Evolutionary conservation across 2,888 invertebrate species (phyloP).

Genomic region (Netelia virgata): DNA sequence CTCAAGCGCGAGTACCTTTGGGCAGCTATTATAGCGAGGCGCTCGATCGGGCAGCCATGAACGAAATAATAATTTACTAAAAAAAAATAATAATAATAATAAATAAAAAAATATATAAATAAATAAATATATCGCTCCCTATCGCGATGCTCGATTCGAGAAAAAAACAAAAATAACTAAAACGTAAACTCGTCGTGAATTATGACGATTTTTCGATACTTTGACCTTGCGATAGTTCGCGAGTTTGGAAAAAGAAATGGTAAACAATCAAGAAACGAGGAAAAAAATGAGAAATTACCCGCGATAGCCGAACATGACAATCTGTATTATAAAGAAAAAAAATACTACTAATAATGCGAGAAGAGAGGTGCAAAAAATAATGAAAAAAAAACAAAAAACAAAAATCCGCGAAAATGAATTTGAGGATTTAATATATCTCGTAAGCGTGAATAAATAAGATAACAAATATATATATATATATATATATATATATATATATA

Average conservation of each 20-base stretch:
- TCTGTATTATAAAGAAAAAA: conserved; percentile 79
- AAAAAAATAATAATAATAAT: too few species aligned
- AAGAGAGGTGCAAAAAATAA: conserved; percentile 33
- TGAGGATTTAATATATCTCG: conserved; percentile 60
- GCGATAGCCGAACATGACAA: conserved; percentile 81
- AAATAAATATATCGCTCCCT: conserved; percentile 11
- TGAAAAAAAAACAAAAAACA: conserved; percentile 23
- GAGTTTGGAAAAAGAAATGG: conserved; percentile 32
- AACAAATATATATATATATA: conserved; percentile 36
- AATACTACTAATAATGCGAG: conserved; percentile 73
- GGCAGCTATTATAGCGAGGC: conserved; percentile 58
- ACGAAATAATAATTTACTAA: conserved; percentile 25
- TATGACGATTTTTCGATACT: neutral
- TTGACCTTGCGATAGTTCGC: neutral
- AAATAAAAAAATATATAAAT: neutral
- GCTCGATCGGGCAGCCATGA: conserved; percentile 52
- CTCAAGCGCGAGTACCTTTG: conserved; percentile 59
- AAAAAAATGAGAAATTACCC: conserved; percentile 56
- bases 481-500: conserved; percentile 44
- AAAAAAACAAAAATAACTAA: neutral
- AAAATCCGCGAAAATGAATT: conserved; percentile 59
- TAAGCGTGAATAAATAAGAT: conserved; percentile 67
- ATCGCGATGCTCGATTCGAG: conserved; percentile 3
- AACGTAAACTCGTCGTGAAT: neutral
- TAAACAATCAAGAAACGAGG: conserved; percentile 66